These are phyloP conservation scores for Andrena flavipes DNA, from an alignment of 2,888 invertebrate species.

Conservation along the genomic window DNA sequence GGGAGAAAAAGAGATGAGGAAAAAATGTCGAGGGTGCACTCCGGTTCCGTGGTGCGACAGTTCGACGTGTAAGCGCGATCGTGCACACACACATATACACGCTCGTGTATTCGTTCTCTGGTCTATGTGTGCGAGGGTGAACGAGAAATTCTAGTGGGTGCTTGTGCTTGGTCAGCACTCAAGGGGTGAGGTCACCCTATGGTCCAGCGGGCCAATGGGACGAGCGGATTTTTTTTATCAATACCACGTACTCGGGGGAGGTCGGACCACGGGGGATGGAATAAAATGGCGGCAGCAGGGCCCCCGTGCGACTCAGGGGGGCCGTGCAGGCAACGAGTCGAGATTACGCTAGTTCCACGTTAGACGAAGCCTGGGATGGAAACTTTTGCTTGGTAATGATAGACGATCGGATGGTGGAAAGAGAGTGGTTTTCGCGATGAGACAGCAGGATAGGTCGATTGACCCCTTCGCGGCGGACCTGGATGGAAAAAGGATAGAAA, in stretches of 20 bases:
- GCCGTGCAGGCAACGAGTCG: background rate
- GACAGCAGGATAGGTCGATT: constrained; percentile 63
- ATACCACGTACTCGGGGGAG: constrained; percentile 77
- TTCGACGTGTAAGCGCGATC: constrained; percentile 37
- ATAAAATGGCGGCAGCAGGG: constrained; percentile 80
- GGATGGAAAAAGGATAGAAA: constrained; percentile 67
- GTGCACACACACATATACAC: constrained; percentile 16
- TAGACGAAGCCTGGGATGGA: too few relatives aligned
- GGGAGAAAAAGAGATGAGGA: constrained; percentile 33
- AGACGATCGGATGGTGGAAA: background rate
- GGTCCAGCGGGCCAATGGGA: constrained; percentile 82
- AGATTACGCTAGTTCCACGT: background rate
- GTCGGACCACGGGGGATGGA: constrained; percentile 69
- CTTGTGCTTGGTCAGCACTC: constrained; percentile 83
- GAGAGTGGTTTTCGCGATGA: constrained; percentile 59
- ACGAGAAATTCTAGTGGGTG: constrained; percentile 79
- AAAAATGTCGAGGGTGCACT: constrained; percentile 74
- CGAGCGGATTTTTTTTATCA: constrained; percentile 81
- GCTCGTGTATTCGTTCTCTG: background rate
- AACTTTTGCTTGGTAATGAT: too few relatives aligned
- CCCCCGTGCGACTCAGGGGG: constrained; percentile 13
- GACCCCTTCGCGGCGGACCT: constrained; percentile 52
- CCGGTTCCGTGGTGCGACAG: constrained; percentile 39
- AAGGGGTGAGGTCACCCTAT: constrained; percentile 81
- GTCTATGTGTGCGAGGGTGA: constrained; percentile 30